Conservation (phyloP, 2,888 invertebrate species). For the Thumatha senex region DNA sequence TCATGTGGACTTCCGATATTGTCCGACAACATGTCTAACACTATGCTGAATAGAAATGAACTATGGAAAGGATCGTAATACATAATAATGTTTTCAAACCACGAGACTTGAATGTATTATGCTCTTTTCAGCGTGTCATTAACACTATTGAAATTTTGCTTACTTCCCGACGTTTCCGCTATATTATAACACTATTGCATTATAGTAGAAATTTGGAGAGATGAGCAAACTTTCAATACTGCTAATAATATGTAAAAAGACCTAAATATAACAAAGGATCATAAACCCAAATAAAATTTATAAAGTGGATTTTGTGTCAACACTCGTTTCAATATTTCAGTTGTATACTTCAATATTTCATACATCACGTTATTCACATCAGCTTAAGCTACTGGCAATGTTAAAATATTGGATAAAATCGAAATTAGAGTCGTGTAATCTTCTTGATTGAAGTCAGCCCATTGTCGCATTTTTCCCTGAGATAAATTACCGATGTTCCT, state of each 20-base stretch:
- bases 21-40: background rate
- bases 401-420: slow-evolving; percentile 30
- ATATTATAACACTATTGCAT: too few relatives aligned
- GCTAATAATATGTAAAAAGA: too few relatives aligned
- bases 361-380: slow-evolving; percentile 21
- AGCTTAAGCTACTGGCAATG: slow-evolving; percentile 22
- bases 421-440: slow-evolving; percentile 32
- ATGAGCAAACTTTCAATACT: too few relatives aligned
- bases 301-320: slow-evolving; percentile 10
- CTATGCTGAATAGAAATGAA: background rate
- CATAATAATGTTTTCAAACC: too few relatives aligned
- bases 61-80: too few relatives aligned
- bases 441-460: slow-evolving; percentile 25
- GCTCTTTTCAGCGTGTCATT: too few relatives aligned
- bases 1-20: background rate
- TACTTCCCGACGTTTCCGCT: too few relatives aligned
- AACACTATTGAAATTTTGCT: too few relatives aligned
- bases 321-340: slow-evolving; percentile 6
- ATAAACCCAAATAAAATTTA: too few relatives aligned
- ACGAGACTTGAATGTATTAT: too few relatives aligned
- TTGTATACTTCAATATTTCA: slow-evolving; percentile 12
- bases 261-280: too few relatives aligned
- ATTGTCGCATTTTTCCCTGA: slow-evolving; percentile 16
- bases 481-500: slow-evolving; percentile 18
- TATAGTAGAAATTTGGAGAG: too few relatives aligned